A percentile compares a stretch with the other conserved stretches of the same genome.
Conservation (phyloP, 1,140 invertebrate species). For the Ostrea denselamellosa region DNA sequence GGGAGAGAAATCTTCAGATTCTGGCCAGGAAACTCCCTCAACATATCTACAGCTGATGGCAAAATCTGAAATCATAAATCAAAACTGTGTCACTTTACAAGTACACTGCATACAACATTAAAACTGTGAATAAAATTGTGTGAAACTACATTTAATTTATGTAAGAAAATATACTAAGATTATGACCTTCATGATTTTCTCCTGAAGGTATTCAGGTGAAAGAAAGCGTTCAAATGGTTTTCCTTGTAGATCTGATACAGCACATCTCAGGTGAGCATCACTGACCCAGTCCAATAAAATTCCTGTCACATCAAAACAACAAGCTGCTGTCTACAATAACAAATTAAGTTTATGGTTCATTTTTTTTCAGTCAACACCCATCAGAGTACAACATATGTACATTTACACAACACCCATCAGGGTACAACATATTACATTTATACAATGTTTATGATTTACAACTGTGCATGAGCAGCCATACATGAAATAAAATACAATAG, state of each 20-base stretch:
- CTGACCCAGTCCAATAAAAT: conserved; percentile 75
- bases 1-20: conserved; percentile 69
- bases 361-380: no score
- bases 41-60: conserved; percentile 74
- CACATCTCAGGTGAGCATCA: conserved; percentile 73
- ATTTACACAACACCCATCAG: no score
- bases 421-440: no score
- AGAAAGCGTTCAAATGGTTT: conserved; percentile 67
- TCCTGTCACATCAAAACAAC: conserved; percentile 68
- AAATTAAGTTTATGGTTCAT: neutral
- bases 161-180: no score
- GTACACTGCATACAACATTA: neutral
- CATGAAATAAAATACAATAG: no score
- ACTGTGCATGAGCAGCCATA: no score
- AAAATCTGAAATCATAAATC: conserved; percentile 66
- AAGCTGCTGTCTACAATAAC: conserved; percentile 12
- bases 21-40: conserved; percentile 68
- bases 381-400: no score
- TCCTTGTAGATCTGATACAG: conserved; percentile 69
- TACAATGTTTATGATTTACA: no score
- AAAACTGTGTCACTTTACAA: neutral
- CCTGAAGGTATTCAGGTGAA: conserved; percentile 70
- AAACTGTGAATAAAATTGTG: neutral
- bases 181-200: conserved; percentile 74
- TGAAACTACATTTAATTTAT: no score